Base-by-base conservation (phyloP, 1,140 invertebrate genomes). In the Oryzaephilus surinamensis region DNA sequence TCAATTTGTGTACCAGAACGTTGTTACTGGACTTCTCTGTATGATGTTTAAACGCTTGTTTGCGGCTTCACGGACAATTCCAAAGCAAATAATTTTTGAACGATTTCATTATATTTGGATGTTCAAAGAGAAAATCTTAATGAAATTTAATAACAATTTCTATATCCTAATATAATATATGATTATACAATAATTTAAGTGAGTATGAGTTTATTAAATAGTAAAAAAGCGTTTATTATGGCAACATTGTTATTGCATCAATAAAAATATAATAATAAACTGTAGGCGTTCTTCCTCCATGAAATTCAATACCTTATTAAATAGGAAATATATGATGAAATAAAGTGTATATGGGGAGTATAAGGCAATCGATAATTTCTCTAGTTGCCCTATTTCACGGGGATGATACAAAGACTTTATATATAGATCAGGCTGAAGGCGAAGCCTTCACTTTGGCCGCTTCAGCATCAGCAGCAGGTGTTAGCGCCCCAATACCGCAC, bases 21-120 rank as follows among this genome's bases (percentile, higher is more conserved):
- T 38, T 30, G 24, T 15, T 38, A 14, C 18, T 14, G 27, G 36
- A 38, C 15, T 38, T 31, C 36, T 29, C 36, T 38, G 3, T 24
- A 31, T 38, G 36, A 38, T 38, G 36, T 38, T 31, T 38, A 38
- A 38, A 38, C 31, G 36, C 36, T 20, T 38, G 36, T 38, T 38
- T 38, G 36, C 17, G 36, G 28, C 5, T 13, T 19, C 19, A 19
- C n/a, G n/a, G n/a, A n/a, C n/a, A n/a, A 38, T 38, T 38, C 36
- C 27, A 28, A 38, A 38, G 30, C 36, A 38, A 38, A 38, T 38
- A 38, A 38, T n/a, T n/a, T n/a, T n/a, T n/a, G n/a, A n/a, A n/a
- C n/a, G n/a, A n/a, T n/a, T n/a, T n/a, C n/a, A n/a, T n/a, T n/a
- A n/a, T n/a, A n/a, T n/a, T n/a, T n/a, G n/a, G n/a, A n/a, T n/a